Percentiles rank a stretch among this genome's conserved stretches.
These are phyloP conservation scores for Perodicticus potto DNA, from an alignment of 2,797 vertebrate genomes.

Conservation along the genomic window DNA sequence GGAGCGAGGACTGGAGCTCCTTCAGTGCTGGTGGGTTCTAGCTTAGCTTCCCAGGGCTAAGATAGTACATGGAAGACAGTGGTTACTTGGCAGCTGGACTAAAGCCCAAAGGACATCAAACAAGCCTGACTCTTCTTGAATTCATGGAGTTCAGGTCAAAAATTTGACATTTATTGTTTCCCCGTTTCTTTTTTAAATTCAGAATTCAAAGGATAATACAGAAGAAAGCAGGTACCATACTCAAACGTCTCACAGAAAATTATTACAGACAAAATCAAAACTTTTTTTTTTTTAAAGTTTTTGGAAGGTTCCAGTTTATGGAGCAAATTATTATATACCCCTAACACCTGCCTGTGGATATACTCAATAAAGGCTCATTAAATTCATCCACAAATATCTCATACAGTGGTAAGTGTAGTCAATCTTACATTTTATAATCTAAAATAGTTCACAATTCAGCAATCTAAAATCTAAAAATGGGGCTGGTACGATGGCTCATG, in stretches of 20 bases:
- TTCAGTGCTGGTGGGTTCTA: neutral
- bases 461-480: neutral
- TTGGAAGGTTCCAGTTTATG: neutral
- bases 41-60: neutral
- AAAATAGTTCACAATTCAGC: neutral
- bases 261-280: neutral
- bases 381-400: neutral
- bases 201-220: neutral
- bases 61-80: neutral
- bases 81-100: neutral
- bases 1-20: neutral
- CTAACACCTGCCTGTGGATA: neutral
- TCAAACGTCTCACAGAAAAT: neutral
- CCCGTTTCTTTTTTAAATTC: constrained; percentile 4
- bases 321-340: neutral
- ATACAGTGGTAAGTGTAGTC: neutral
- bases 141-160: constrained; percentile 8
- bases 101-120: neutral
- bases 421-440: neutral
- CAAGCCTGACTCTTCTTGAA: neutral
- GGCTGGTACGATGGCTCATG: too few relatives aligned
- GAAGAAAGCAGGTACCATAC: neutral
- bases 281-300: constrained; percentile 9
- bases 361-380: neutral
- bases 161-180: constrained; percentile 37